Conservation (phyloP, 2,113 vertebrate species). For the Cynocephalus volans region DNA sequence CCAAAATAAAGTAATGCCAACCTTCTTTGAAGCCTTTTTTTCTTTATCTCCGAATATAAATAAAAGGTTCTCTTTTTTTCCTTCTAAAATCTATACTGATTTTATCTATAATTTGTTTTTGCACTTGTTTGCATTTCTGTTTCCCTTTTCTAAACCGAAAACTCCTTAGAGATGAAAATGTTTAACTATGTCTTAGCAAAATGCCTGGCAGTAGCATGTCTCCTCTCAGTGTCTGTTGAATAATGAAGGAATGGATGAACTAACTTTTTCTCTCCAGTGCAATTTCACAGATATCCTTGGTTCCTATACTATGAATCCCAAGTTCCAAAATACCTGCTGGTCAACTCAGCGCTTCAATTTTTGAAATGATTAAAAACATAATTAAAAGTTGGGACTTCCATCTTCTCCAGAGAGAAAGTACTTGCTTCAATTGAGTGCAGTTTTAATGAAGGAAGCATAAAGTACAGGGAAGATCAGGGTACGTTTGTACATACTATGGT, state of each 20-base stretch:
- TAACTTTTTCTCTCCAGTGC: not conserved
- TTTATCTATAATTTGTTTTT: constrained; percentile 27
- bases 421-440: not conserved
- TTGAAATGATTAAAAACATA: not conserved
- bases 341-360: not conserved
- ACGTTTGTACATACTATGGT: not conserved
- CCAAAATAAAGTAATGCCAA: not conserved
- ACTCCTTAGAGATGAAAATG: not conserved
- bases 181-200: not conserved
- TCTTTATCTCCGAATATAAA: not conserved
- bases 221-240: not conserved
- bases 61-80: not conserved
- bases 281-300: not conserved
- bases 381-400: not conserved
- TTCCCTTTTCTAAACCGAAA: not conserved
- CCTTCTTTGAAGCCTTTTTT: not conserved
- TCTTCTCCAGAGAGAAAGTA: not conserved
- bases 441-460: not conserved
- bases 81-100: not conserved
- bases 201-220: fast-evolving
- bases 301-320: not conserved
- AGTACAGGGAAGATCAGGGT: not conserved
- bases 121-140: not conserved
- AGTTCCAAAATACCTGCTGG: not conserved
- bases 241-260: not conserved